Base-by-base conservation (phyloP, 1,140 invertebrate species). In the Stegodyphus mimosarum region DNA sequence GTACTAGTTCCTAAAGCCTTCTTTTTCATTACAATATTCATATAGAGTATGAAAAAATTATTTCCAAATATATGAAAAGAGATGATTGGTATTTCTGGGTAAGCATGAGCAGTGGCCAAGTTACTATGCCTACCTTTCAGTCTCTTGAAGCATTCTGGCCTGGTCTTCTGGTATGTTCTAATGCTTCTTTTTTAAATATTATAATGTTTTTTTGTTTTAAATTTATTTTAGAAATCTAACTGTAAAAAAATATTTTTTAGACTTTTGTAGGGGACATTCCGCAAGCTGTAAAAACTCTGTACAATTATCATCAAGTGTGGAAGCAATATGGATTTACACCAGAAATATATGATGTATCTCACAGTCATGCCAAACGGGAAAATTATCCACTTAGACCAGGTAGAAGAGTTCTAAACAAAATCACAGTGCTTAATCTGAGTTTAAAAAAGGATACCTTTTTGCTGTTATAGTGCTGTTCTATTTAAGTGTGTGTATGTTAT, bases 141-240 rank as follows among this genome's bases (percentile, higher is more conserved):
- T 99, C 97, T 0, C 91, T 99, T 10, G 98, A 99, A 92, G 96
- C 98, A 0, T 99, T 97, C 90, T 99, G 98, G 97, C 99, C 99
- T 3, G 98, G 98, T 5, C 92, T 99, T 52, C 92, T 98, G 87
- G 97, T 97, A 89, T 88, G 89, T 89, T 71, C 15, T 60, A 1
- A 9, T 10, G 53, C 13, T 13, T 55, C 13, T 60, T 60, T 60
- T 1, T 60, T 2, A 10, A 60, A 1, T 60, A 60, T 5, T 10
- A 15, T 5, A 10, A 15, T 10, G 55, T 74, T 73, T 50, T 84
- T 17, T 17, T 49, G 13, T 80, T 70, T 55, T 17, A 9, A 55
- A 80, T 63, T 50, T 60, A 52, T 13, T 73, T 13, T 50, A 13
- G 33, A 73, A 73, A 50, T 49, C 17, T n/a, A 67, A 64, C 55